These are phyloP conservation scores for Saguinus imperator DNA, from an alignment of 2,113 vertebrate genomes.

Conservation along the genomic window DNA sequence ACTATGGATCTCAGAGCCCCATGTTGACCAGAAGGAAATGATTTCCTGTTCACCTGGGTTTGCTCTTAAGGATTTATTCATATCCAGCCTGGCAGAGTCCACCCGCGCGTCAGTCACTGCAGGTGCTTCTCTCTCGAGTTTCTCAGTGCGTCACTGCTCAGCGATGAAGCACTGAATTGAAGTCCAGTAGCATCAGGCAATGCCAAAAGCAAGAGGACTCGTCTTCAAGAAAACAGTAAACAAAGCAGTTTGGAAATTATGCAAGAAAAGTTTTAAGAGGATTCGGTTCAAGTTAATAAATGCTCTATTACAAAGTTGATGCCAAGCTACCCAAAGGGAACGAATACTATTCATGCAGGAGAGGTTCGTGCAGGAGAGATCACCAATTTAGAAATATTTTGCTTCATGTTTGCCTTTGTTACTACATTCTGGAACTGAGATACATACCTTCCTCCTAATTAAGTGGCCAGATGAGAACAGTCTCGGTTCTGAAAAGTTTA, in stretches of 20 bases:
- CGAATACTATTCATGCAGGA: background rate
- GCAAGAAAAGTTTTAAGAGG: constrained; percentile 58
- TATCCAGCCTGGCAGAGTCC: constrained; percentile 19
- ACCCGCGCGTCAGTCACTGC: background rate
- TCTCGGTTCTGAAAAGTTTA: background rate
- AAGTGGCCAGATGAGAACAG: constrained; percentile 22
- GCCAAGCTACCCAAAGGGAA: background rate
- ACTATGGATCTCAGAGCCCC: constrained; percentile 22
- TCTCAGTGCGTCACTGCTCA: constrained; percentile 53
- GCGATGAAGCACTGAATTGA: constrained; percentile 5
- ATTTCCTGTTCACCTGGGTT: constrained; percentile 67
- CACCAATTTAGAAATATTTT: constrained; percentile 20
- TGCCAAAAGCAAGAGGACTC: constrained; percentile 62
- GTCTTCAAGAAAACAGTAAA: constrained; percentile 53
- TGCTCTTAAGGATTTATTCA: constrained; percentile 56
- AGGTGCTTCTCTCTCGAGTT: constrained; percentile 54
- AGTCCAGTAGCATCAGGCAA: background rate
- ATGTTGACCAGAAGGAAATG: constrained; percentile 42
- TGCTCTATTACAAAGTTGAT: background rate
- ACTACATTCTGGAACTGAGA: constrained; percentile 36
- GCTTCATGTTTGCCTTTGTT: constrained; percentile 34
- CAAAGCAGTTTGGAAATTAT: constrained; percentile 41
- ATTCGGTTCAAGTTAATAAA: background rate
- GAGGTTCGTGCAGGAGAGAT: background rate
- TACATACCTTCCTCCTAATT: constrained; percentile 24